A percentile compares a stretch with the other conserved stretches of the same genome.
Evolutionary conservation across 2,113 vertebrate genomes (phyloP).

Genomic region (Penelope pileata): DNA sequence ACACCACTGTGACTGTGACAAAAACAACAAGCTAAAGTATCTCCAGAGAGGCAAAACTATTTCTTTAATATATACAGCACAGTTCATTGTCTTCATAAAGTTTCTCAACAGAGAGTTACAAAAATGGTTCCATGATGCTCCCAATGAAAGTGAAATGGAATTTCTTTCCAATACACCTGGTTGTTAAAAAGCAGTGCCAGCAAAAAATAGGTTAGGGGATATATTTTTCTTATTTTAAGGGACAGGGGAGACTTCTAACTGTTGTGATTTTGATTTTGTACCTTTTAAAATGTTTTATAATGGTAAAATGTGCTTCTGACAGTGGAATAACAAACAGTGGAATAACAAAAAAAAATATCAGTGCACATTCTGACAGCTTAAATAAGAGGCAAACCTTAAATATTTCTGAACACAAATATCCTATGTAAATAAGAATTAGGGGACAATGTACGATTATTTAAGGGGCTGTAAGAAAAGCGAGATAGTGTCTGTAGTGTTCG

Average conservation of each 20-base stretch:
- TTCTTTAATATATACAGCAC: not conserved
- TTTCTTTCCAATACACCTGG: not conserved
- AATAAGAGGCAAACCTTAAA: not conserved
- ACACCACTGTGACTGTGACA: not conserved
- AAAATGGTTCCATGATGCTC: not conserved
- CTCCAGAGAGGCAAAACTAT: not conserved
- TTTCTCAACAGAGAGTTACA: not conserved
- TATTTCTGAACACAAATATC: not conserved
- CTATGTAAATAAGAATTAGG: not conserved
- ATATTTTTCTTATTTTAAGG: not conserved
- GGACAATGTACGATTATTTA: not conserved
- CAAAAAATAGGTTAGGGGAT: not conserved
- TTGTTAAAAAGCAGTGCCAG: not conserved
- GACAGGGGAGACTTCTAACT: not conserved
- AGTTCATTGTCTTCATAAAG: not conserved
- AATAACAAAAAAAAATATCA: not conserved
- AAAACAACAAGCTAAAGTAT: not conserved
- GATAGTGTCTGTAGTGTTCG: not conserved
- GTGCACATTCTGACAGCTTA: not conserved
- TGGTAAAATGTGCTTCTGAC: not conserved
- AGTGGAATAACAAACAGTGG: not conserved
- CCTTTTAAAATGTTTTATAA: not conserved
- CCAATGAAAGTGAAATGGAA: not conserved
- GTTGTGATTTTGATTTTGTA: not conserved
- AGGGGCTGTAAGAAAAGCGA: not conserved